Percentiles rank a stretch among this genome's conserved stretches.
Evolutionary conservation across 2,888 invertebrate species (phyloP).

Genomic region (Plemyria rubiginata): DNA sequence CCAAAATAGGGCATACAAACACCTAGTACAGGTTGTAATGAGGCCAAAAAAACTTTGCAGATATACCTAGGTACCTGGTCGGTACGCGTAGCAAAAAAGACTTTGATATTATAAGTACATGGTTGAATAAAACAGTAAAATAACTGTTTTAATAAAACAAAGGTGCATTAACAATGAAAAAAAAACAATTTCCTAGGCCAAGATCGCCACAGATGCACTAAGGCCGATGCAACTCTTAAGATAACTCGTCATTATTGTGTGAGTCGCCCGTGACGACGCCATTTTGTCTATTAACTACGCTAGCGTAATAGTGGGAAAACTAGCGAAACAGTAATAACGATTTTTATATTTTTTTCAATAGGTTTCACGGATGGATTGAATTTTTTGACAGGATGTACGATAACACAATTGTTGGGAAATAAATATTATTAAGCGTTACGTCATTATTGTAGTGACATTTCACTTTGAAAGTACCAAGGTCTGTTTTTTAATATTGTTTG

Average conservation of each 20-base stretch:
- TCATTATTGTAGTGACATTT: neutral
- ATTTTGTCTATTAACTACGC: slow-evolving; percentile 74
- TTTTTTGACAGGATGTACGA: slow-evolving; percentile 27
- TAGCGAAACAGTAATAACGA: slow-evolving; percentile 46
- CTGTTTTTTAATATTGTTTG: no score
- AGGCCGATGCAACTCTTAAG: slow-evolving; percentile 77
- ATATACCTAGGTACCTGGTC: no score
- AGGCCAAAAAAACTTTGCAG: no score
- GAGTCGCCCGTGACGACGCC: slow-evolving; percentile 79
- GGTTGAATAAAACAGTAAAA: neutral
- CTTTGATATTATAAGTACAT: no score
- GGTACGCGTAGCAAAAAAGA: no score
- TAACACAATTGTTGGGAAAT: slow-evolving; percentile 9
- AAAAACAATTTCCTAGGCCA: slow-evolving; percentile 52
- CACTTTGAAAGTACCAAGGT: neutral
- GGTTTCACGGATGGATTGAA: slow-evolving; percentile 18
- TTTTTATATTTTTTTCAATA: slow-evolving; percentile 25
- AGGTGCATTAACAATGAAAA: slow-evolving; percentile 44
- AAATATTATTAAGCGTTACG: neutral
- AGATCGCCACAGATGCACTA: slow-evolving; percentile 68
- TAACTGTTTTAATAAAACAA: slow-evolving; percentile 18
- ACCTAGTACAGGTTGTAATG: no score
- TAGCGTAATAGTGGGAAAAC: slow-evolving; percentile 76
- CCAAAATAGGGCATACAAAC: no score
- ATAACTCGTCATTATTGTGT: slow-evolving; percentile 74